Evolutionary conservation across 2,797 vertebrate species (phyloP).

Genomic region (Aphelocoma californica): DNA sequence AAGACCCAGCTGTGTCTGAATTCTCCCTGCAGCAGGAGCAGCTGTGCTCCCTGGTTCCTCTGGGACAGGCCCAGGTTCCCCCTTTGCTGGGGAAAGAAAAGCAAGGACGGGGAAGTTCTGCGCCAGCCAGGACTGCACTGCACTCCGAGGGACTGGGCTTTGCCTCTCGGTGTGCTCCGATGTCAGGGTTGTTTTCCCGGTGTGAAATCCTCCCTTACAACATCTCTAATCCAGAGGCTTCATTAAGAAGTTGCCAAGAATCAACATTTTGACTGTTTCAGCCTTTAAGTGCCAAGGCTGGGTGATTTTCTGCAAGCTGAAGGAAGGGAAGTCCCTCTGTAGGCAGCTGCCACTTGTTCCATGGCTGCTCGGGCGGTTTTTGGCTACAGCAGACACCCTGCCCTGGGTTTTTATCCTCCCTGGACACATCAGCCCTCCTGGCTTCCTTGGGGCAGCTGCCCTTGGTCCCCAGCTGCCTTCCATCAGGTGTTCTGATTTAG

Average conservation of each 20-base stretch:
- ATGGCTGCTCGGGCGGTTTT: background rate
- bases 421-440: background rate
- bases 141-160: background rate
- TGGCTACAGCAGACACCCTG: background rate
- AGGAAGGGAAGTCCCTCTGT: background rate
- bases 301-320: background rate
- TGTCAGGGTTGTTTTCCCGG: background rate
- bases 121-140: fast-evolving
- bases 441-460: background rate
- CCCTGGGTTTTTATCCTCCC: background rate
- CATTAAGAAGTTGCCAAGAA: constrained; percentile 12
- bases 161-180: fast-evolving
- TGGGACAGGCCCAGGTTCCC: background rate
- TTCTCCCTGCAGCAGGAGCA: background rate
- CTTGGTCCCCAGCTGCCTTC: background rate
- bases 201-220: background rate
- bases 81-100: background rate
- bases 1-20: too few species aligned
- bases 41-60: background rate
- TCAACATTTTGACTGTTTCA: constrained; percentile 4
- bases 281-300: background rate
- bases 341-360: background rate
- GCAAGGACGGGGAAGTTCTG: too few species aligned
- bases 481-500: background rate
- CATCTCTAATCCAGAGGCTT: background rate